Percentiles rank a stretch among this genome's conserved stretches.
phyloP scores from a whole-genome alignment of 2,113 vertebrate genomes.

The Chionis minor region DNA sequence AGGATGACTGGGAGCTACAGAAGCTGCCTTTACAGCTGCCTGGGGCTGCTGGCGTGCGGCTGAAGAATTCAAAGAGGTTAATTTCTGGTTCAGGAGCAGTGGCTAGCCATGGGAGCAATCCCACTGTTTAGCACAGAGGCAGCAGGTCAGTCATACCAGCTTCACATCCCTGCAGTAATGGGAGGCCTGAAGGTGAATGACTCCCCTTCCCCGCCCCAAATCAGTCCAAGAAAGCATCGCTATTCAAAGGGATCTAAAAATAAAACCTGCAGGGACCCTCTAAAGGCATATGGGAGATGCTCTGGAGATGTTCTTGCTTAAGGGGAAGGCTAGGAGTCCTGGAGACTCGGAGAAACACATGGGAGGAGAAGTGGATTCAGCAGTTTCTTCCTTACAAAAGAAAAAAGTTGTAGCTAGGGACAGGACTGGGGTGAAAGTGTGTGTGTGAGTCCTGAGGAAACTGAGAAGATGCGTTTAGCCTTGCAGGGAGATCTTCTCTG shows the following conservation, averaged over 20 bases:
- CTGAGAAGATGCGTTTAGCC: neutral
- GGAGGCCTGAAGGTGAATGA: conserved; percentile 2
- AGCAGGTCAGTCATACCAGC: neutral
- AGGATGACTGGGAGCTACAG: neutral
- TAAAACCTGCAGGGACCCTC: neutral
- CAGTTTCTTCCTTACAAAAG: neutral
- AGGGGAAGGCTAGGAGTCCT: neutral
- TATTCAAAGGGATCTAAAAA: conserved; percentile 13
- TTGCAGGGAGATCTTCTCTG: neutral
- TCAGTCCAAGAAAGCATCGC: neutral
- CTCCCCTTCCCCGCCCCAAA: neutral
- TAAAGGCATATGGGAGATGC: neutral
- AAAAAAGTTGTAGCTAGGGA: neutral
- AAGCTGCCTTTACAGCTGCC: neutral
- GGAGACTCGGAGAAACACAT: neutral
- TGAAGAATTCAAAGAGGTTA: neutral
- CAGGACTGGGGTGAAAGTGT: neutral
- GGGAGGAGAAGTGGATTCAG: neutral
- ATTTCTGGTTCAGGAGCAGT: neutral
- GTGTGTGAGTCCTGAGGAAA: neutral
- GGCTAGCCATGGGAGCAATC: neutral
- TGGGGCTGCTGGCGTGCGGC: neutral
- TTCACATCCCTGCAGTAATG: neutral
- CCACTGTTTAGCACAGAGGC: neutral
- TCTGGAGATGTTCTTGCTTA: conserved; percentile 17